Base-by-base conservation (phyloP, 37 sponge, comb jelly and placozoan species). In the Mnemiopsis leidyi region DNA sequence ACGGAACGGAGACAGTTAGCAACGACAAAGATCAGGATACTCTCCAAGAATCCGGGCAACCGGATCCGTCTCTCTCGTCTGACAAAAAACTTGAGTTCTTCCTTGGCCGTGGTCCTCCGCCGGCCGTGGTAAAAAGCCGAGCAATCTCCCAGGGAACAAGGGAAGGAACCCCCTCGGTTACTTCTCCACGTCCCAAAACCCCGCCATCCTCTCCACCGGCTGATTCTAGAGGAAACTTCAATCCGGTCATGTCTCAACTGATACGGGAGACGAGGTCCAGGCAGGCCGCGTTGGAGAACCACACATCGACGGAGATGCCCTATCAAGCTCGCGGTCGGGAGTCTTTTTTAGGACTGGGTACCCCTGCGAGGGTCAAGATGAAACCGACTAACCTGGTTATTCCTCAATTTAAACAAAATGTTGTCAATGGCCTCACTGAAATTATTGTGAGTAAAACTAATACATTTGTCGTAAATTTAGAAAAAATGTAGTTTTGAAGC, bases 331-430 rank as follows among this genome's bases (percentile, higher is more conserved):
- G 32, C 20, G 79, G 18, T 34, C 30, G 32, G 79, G 79, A 77
- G 36, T 77, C 79, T 77, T 77, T 77, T 77, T 77, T 77, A 77
- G 79, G 79, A 32, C 79, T 77, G 35, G 79, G 79, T 36, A 21
- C 79, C 35, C 34, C 35, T 33, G 79, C 79, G 33, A 33, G 79
- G 79, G 79, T 77, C 79, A 77, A 77, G 32, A 77, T 77, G 79
- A 77, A 77, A 77, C 75, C 30, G 30, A 35, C 33, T 39, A 85
- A 38, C 25, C 16, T 23, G 25, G 32, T 85, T 33, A 85, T 85
- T 5, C 90, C 90, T 1, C 90, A 85, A 28, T 85, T 85, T 61
- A 85, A 85, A 26, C 90, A 85, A 61, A 85, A 85, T 39, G 32
- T 28, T 18, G 90, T 85, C 2, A 85, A 85, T 40, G 90, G 90